Conservation (phyloP, 2,113 vertebrate genomes). For the Cinclus cinclus region DNA sequence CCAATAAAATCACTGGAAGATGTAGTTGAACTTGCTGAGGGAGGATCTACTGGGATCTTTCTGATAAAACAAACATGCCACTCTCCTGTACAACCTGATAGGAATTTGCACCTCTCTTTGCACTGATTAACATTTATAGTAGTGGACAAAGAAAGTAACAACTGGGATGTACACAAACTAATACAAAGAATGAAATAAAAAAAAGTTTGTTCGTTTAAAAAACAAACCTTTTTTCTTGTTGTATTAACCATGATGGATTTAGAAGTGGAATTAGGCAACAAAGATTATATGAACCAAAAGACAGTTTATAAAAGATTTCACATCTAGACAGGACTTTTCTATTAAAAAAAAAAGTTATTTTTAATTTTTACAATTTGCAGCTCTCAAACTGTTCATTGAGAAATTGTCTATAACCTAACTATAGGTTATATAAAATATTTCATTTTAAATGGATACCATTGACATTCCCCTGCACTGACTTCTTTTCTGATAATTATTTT, state of each 20-base stretch:
- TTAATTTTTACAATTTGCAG: neutral
- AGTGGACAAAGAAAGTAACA: neutral
- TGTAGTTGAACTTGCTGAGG: neutral
- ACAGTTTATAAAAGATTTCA: neutral
- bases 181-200: neutral
- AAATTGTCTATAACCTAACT: neutral
- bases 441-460: neutral
- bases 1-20: neutral
- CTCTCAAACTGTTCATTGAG: constrained; percentile 15
- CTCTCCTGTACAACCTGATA: neutral
- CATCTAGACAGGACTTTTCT: neutral
- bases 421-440: neutral
- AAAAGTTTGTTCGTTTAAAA: neutral
- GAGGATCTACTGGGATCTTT: neutral
- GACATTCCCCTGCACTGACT: neutral
- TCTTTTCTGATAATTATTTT: constrained; percentile 32
- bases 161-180: neutral
- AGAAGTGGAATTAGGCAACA: neutral
- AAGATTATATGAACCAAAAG: neutral
- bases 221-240: neutral
- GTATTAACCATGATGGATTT: neutral
- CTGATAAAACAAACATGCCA: neutral
- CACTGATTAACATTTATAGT: neutral
- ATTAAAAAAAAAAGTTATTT: neutral
- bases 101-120: neutral